Percentiles rank a stretch among this genome's conserved stretches.
Evolutionary conservation across 2,888 invertebrate genomes (phyloP).

Genomic region (Pardosa pseudoannulata): DNA sequence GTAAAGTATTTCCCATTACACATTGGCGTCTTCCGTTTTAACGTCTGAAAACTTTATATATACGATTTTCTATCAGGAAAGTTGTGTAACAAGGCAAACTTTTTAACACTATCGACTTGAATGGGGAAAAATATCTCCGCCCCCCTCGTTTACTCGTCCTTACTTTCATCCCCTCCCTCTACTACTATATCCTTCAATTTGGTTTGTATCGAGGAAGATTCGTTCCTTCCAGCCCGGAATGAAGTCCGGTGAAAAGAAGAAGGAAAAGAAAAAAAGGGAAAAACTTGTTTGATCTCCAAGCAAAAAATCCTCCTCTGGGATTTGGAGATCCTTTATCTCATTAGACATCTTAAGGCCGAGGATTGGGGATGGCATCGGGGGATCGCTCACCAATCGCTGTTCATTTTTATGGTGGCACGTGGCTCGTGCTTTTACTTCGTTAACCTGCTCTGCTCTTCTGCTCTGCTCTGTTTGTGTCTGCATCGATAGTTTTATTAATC

Average conservation of each 20-base stretch:
- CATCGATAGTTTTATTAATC: neutral
- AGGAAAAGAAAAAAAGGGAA: neutral
- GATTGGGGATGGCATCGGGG: conserved; percentile 20
- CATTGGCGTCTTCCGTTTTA: too few species aligned
- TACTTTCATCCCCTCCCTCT: too few species aligned
- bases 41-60: too few species aligned
- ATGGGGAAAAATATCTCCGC: neutral
- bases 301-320: conserved; percentile 33
- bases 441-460: neutral
- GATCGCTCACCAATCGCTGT: conserved; percentile 20
- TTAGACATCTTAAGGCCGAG: conserved; percentile 18
- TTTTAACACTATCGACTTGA: neutral
- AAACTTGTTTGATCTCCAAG: conserved; percentile 24
- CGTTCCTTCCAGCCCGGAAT: neutral
- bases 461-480: too few species aligned
- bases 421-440: neutral
- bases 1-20: too few species aligned
- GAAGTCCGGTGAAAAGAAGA: too few species aligned
- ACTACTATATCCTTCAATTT: neutral
- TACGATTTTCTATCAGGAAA: too few species aligned
- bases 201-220: conserved; percentile 7
- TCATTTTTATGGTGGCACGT: conserved; percentile 18
- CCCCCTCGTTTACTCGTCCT: neutral
- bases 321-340: conserved; percentile 59
- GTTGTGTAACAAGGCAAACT: too few species aligned